A percentile compares a stretch with the other conserved stretches of the same genome.
These are phyloP conservation scores for Conistra vaccinii DNA, from an alignment of 2,888 invertebrate genomes.

Conservation along the genomic window DNA sequence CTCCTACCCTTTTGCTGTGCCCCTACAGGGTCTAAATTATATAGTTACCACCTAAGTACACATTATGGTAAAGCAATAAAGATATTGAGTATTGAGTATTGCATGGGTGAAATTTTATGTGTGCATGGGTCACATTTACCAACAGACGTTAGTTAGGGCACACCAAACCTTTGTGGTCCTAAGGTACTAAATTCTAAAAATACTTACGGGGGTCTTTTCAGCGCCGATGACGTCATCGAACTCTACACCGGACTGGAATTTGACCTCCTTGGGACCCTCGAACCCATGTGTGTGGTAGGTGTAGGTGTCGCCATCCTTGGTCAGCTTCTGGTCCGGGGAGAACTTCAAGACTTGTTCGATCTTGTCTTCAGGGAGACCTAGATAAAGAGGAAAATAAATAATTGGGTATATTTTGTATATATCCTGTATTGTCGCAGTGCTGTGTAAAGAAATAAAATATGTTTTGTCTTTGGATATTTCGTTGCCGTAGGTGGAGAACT, in stretches of 20 bases:
- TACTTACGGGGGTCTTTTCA: constrained; percentile 48
- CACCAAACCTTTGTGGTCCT: not conserved
- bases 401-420: not conserved
- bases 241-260: constrained; percentile 77
- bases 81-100: too few relatives aligned
- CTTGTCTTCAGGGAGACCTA: constrained; percentile 70
- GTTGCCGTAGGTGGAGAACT: too few relatives aligned
- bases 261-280: constrained; percentile 59
- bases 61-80: too few relatives aligned
- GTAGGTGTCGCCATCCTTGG: constrained; percentile 74
- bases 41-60: too few relatives aligned
- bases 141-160: not conserved
- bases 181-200: not conserved
- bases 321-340: constrained; percentile 67
- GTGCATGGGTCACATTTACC: not conserved
- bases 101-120: too few relatives aligned
- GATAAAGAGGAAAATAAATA: not conserved
- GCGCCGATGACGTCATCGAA: constrained; percentile 69
- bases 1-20: too few relatives aligned
- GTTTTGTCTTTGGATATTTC: too few relatives aligned
- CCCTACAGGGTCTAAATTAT: too few relatives aligned
- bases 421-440: too few relatives aligned
- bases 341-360: constrained; percentile 47
- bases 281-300: constrained; percentile 54
- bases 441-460: not conserved